Percentiles rank a stretch among this genome's conserved stretches.
These are phyloP conservation scores for Plusia festucae DNA, from an alignment of 2,888 invertebrate species.

Conservation along the genomic window DNA sequence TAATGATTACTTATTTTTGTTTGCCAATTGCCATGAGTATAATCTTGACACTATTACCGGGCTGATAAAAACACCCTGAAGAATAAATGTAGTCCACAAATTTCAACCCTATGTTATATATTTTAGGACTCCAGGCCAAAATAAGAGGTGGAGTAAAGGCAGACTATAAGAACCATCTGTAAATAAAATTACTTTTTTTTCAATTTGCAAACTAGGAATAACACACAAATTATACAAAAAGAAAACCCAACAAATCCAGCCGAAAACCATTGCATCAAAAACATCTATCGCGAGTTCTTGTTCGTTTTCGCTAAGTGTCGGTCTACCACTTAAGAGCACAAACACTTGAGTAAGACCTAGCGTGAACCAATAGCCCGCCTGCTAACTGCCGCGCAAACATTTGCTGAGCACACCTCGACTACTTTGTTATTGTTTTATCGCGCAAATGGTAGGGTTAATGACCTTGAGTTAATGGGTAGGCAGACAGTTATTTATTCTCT, in stretches of 20 bases:
- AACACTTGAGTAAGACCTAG: conserved; percentile 37
- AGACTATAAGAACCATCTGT: too few relatives aligned
- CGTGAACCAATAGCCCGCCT: conserved; percentile 34
- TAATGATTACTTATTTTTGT: too few relatives aligned
- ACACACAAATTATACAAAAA: conserved; percentile 8
- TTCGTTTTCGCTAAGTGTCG: conserved; percentile 38
- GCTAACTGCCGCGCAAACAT: conserved; percentile 54
- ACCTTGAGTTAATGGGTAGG: background rate
- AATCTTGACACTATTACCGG: too few relatives aligned
- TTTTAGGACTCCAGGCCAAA: too few relatives aligned
- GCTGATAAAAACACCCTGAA: too few relatives aligned
- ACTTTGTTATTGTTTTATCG: conserved; percentile 44
- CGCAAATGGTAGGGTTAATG: conserved; percentile 14
- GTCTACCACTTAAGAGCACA: conserved; percentile 50
- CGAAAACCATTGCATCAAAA: conserved; percentile 1
- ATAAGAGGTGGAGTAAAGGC: too few relatives aligned
- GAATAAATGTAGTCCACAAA: too few relatives aligned
- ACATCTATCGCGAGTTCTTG: conserved; percentile 18
- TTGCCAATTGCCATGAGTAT: too few relatives aligned
- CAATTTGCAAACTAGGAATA: too few relatives aligned
- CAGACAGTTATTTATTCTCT: background rate
- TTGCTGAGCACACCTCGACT: conserved; percentile 36
- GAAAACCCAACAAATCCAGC: background rate
- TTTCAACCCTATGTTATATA: too few relatives aligned
- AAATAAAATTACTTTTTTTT: too few relatives aligned